These are phyloP conservation scores for Drosophila kohkoa DNA, from an alignment of 1,140 invertebrate genomes.

Conservation along the genomic window DNA sequence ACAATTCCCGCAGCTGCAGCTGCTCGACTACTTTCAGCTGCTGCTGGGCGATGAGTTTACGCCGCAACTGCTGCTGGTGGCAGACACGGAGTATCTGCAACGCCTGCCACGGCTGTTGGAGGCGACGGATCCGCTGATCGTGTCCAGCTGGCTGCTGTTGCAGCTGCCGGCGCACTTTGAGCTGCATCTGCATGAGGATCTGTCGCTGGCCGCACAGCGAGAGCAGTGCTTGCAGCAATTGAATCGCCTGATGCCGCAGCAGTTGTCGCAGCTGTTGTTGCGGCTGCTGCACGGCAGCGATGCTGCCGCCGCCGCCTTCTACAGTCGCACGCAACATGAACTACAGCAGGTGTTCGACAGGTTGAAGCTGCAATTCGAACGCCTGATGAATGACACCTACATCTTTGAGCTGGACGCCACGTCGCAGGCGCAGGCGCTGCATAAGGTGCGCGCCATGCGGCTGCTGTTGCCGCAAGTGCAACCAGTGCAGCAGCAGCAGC, in stretches of 20 bases:
- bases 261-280: conserved; percentile 53
- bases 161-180: conserved; percentile 71
- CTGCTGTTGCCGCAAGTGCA: conserved; percentile 43
- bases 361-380: conserved; percentile 66
- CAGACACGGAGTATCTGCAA: conserved; percentile 57
- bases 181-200: conserved; percentile 59
- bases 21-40: conserved; percentile 59
- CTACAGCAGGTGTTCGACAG: conserved; percentile 52
- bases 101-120: conserved; percentile 41
- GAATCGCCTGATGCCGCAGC: conserved; percentile 59
- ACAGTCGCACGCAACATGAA: conserved; percentile 13
- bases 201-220: conserved; percentile 38
- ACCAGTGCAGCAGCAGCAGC: conserved; percentile 12
- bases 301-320: conserved; percentile 7
- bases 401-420: conserved; percentile 57
- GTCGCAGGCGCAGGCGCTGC: conserved; percentile 47
- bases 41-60: conserved; percentile 36
- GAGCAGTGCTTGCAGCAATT: conserved; percentile 63
- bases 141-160: conserved; percentile 70
- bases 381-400: conserved; percentile 52
- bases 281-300: conserved; percentile 47
- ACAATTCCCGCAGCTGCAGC: conserved; percentile 56
- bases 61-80: conserved; percentile 59
- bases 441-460: conserved; percentile 68
- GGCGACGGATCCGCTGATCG: conserved; percentile 13